Percentiles rank a stretch among this genome's conserved stretches.
phyloP scores from a whole-genome alignment of 1,140 invertebrate species.

The Maconellicoccus hirsutus region DNA sequence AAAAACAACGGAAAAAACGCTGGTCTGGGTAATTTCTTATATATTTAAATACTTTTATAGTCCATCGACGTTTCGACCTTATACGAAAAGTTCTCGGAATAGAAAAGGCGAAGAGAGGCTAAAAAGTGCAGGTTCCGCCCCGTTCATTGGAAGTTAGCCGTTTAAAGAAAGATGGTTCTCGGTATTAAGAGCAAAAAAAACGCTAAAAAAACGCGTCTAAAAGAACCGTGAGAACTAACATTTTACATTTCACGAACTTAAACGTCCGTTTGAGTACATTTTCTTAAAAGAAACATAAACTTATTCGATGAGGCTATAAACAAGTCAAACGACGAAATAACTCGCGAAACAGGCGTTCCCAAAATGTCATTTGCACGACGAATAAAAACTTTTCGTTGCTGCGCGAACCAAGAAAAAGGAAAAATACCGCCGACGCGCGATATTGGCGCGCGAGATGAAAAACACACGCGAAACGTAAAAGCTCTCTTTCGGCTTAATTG shows the following conservation, averaged over 20 bases:
- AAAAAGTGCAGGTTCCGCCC: background rate
- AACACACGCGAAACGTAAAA: too few relatives aligned
- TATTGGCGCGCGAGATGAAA: too few relatives aligned
- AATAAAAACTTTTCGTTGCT: too few relatives aligned
- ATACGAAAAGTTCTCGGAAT: background rate
- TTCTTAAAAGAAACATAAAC: constrained; percentile 5
- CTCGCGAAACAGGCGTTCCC: background rate
- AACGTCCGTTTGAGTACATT: background rate
- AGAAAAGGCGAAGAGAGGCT: too few relatives aligned
- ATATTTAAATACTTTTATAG: constrained; percentile 5
- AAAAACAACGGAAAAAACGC: too few relatives aligned
- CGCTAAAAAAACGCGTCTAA: background rate
- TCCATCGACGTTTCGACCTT: constrained; percentile 2
- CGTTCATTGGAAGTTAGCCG: background rate
- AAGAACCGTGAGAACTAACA: background rate
- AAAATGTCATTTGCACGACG: background rate
- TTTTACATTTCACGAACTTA: constrained; percentile 3
- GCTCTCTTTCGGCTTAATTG: too few relatives aligned
- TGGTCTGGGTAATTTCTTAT: background rate
- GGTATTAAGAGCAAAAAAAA: background rate
- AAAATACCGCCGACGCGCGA: too few relatives aligned
- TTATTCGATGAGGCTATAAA: constrained; percentile 4
- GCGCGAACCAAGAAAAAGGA: too few relatives aligned
- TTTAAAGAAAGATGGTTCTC: background rate
- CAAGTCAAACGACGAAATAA: background rate